Conservation (phyloP, 2,888 invertebrate species). For the Sphecodes monilicornis region DNA sequence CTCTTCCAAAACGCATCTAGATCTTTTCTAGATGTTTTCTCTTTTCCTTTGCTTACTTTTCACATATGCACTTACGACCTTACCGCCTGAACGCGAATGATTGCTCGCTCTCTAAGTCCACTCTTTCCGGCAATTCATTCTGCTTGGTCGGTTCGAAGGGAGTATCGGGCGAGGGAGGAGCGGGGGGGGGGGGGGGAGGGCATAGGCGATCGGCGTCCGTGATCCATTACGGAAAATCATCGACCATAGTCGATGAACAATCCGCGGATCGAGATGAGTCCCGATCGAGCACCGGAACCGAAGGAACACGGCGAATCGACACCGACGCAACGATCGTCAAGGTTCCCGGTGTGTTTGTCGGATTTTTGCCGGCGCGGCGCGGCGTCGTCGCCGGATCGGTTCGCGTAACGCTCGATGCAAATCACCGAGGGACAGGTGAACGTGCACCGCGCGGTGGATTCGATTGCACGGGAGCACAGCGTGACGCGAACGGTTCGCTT, state of each 20-base stretch:
- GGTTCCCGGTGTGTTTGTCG: slow-evolving; percentile 18
- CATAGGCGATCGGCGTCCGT: not conserved
- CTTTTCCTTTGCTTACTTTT: not conserved
- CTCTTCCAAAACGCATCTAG: not conserved
- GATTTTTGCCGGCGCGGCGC: slow-evolving; percentile 39
- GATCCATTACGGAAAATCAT: slow-evolving; percentile 3
- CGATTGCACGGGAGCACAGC: slow-evolving; percentile 59
- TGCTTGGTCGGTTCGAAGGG: not conserved
- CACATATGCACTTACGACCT: not conserved
- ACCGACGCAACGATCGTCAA: slow-evolving; percentile 30
- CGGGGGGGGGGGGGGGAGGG: too few relatives aligned
- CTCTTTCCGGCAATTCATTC: not conserved
- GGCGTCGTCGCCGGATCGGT: slow-evolving; percentile 51
- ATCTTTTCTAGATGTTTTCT: not conserved
- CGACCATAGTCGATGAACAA: slow-evolving; percentile 8
- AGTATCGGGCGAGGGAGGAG: not conserved
- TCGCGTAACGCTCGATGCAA: slow-evolving; percentile 68
- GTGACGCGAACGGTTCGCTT: slow-evolving; percentile 52
- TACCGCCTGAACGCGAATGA: not conserved
- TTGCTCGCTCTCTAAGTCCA: not conserved
- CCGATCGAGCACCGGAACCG: slow-evolving; percentile 31
- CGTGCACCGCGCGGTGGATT: slow-evolving; percentile 42
- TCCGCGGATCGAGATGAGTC: not conserved
- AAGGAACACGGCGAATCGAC: slow-evolving; percentile 25
- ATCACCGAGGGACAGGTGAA: slow-evolving; percentile 65